Base-by-base conservation (phyloP, 2,113 vertebrate species). In the Brachyhypopomus occidentalis region DNA sequence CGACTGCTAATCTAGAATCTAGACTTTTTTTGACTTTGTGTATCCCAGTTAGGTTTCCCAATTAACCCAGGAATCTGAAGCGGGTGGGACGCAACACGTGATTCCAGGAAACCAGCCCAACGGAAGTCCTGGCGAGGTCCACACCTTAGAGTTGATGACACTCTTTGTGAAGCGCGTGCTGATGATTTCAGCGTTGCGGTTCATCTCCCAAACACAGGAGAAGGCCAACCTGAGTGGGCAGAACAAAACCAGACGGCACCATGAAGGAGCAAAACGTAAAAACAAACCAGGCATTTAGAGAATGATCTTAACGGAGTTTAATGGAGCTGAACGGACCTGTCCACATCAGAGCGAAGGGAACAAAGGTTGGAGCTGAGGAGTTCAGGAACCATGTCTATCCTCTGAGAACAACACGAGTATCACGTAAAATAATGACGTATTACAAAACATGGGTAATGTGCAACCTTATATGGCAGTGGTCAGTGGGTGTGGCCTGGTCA, bases 331-430 rank as follows among this genome's bases (percentile, higher is more conserved):
- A 38, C 82, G 81, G 79, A 98, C 98, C 98, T 96, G 84, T 99
- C 97, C 81, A 98, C 97, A 1, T 96, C 92, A 63, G 92, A 97
- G 80, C 96, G 95, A 71, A 99, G 88, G 56, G 98, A 99, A 81
- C 98, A 99, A 30, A 99, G 93, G 78, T 99, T 97, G 67, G 97
- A 99, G 88, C 98, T 99, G 77, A 99, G 96, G 81, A 99, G 89
- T 73, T 99, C 97, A 72, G 98, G 98, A 89, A 99, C 97, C 97
- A 99, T 99, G 89, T 99, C 97, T 85, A 99, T 99, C 79, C 98
- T 97, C 98, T 99, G 91, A 11, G 59, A 67, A 66, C 20, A 22
- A 55, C 58, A 86, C 19, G 77, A 48, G 23, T 84, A 30, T 0
- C 67, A 45, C 72, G 0, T 27, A 3, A 64, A 25, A 52, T 20